Evolutionary conservation across 2,797 vertebrate species (phyloP).

Genomic region (Trichosurus vulpecula): DNA sequence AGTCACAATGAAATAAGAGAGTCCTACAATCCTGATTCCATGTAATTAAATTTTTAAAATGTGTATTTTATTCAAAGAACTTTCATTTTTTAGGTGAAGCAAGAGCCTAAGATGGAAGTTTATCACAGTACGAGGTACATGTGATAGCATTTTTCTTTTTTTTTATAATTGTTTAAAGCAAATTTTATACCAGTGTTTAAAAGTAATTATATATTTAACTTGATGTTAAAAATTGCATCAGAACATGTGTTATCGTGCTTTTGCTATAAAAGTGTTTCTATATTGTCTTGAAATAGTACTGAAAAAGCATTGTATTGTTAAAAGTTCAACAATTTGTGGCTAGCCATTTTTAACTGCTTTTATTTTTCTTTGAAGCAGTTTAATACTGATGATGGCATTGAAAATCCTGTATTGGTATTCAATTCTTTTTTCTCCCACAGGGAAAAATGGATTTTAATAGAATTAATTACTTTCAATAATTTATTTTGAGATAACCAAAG

Average conservation of each 20-base stretch:
- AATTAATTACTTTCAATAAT: neutral
- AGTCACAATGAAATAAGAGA: no score
- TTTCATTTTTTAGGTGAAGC: conserved; percentile 78
- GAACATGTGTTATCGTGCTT: conserved; percentile 85
- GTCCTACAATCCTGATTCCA: no score
- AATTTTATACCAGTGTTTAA: conserved; percentile 90
- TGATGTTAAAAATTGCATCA: conserved; percentile 84
- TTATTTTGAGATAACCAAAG: neutral
- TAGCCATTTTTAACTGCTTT: conserved; percentile 92
- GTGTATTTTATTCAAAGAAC: conserved; percentile 80
- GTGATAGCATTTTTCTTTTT: conserved; percentile 83
- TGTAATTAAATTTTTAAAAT: conserved; percentile 62
- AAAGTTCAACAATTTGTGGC: conserved; percentile 89
- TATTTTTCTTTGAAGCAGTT: conserved; percentile 90
- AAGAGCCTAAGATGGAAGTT: conserved; percentile 75
- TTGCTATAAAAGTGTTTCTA: conserved; percentile 86
- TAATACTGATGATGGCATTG: conserved; percentile 91
- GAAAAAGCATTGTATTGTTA: conserved; percentile 71
- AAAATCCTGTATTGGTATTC: conserved; percentile 93
- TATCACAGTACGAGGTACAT: conserved; percentile 75
- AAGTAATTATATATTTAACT: conserved; percentile 85
- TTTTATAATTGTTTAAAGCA: conserved; percentile 93
- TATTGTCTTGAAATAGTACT: conserved; percentile 92
- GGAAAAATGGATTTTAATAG: neutral
- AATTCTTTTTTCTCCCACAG: conserved; percentile 87